Conservation (phyloP, 2,888 invertebrate species). For the Limenitis camilla region DNA sequence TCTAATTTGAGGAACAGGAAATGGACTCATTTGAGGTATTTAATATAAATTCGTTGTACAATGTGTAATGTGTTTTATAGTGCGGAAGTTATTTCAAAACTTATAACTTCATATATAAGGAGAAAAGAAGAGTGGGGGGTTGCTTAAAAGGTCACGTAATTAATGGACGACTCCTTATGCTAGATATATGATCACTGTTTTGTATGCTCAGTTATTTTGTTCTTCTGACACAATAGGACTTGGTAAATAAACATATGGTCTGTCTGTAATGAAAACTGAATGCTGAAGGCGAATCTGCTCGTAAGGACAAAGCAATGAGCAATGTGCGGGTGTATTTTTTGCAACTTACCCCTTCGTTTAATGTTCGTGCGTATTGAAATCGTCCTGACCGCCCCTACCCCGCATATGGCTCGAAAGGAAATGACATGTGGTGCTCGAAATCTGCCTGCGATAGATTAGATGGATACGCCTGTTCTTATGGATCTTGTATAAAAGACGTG, state of each 20-base stretch:
- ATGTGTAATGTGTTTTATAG: too few relatives aligned
- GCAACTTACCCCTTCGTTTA: constrained; percentile 34
- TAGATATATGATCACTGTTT: background rate
- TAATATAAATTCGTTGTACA: too few relatives aligned
- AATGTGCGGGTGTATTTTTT: constrained; percentile 28
- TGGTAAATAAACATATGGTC: constrained; percentile 2
- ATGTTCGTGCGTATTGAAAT: constrained; percentile 36
- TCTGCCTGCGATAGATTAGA: constrained; percentile 34
- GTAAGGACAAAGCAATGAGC: constrained; percentile 23
- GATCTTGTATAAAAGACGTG: background rate
- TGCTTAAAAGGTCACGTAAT: too few relatives aligned
- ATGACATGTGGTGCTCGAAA: constrained; percentile 72
- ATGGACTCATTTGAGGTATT: too few relatives aligned
- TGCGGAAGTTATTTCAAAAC: too few relatives aligned
- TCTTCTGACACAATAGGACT: background rate
- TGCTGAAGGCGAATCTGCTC: constrained; percentile 1
- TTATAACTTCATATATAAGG: too few relatives aligned
- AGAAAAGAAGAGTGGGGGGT: too few relatives aligned
- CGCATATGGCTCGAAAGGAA: constrained; percentile 62
- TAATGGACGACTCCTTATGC: background rate
- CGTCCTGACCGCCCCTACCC: constrained; percentile 35
- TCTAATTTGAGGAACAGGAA: too few relatives aligned
- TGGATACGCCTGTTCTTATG: constrained; percentile 31
- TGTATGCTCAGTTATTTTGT: background rate
- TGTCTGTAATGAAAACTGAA: constrained; percentile 3